Evolutionary conservation across 2,888 invertebrate species (phyloP).

Genomic region (Meta bourneti): DNA sequence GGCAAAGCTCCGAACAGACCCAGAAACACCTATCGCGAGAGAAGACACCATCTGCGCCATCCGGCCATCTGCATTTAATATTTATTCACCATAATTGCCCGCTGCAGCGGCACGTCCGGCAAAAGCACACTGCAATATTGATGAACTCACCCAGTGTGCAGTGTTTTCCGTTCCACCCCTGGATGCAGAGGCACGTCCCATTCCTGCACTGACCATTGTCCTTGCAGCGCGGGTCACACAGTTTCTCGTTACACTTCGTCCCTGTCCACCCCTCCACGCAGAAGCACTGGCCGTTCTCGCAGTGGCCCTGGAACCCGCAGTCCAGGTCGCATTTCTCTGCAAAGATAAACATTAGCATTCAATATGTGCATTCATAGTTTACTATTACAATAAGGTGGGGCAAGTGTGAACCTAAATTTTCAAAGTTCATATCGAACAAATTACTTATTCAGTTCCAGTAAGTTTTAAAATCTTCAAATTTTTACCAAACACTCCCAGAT

Average conservation of each 20-base stretch:
- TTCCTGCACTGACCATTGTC: conserved; percentile 98
- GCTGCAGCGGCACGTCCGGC: not conserved
- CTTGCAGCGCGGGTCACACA: conserved; percentile 94
- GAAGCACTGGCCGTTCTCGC: conserved; percentile 85
- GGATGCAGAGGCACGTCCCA: conserved; percentile 97
- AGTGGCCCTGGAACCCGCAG: conserved; percentile 95
- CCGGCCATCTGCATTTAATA: conserved; percentile 1
- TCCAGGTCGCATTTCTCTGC: conserved; percentile 89
- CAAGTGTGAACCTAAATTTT: too few species aligned
- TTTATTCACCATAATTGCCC: conserved; percentile 2
- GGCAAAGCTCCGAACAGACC: too few species aligned
- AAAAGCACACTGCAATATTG: not conserved
- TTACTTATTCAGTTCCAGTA: too few species aligned
- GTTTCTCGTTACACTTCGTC: conserved; percentile 92
- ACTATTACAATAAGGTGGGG: too few species aligned
- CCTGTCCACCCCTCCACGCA: conserved; percentile 92
- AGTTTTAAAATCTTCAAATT: too few species aligned
- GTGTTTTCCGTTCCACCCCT: conserved; percentile 99
- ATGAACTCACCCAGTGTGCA: conserved; percentile 94
- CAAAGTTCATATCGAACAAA: too few species aligned
- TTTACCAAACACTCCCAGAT: too few species aligned
- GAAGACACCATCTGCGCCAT: too few species aligned
- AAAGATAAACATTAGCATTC: not conserved
- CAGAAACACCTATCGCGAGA: too few species aligned
- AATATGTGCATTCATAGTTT: not conserved